Conservation (phyloP, 2,888 invertebrate species). For the Balanococcus diminutus region DNA sequence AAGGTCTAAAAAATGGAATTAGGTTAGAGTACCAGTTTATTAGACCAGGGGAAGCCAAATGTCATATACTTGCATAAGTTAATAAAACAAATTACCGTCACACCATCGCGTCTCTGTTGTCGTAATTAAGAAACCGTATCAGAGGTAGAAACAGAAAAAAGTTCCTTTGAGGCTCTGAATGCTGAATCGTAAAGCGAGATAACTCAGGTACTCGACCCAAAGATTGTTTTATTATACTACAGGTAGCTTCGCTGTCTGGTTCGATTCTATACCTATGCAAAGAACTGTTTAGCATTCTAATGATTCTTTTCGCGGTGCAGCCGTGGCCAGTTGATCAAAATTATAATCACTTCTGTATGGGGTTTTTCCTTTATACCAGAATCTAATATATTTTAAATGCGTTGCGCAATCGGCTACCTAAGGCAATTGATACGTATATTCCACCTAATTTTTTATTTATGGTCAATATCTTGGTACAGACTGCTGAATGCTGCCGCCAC, state of each 20-base stretch:
- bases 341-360: background rate
- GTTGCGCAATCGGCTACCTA: background rate
- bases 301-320: background rate
- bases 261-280: no score
- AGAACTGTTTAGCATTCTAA: background rate
- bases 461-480: no score
- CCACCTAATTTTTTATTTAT: background rate
- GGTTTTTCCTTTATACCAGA: background rate
- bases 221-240: background rate
- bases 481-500: background rate
- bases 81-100: background rate
- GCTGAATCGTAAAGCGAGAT: no score
- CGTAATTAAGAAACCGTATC: background rate
- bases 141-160: no score
- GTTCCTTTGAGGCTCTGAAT: no score
- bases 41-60: background rate
- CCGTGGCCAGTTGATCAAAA: background rate
- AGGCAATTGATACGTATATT: background rate
- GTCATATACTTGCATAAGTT: constrained; percentile 5
- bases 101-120: background rate
- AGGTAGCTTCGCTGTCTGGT: background rate
- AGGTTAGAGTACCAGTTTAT: constrained; percentile 15
- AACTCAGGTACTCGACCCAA: background rate
- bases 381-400: background rate
- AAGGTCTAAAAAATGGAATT: background rate